These are phyloP conservation scores for Promerops cafer DNA, from an alignment of 2,113 vertebrate genomes.

Conservation along the genomic window DNA sequence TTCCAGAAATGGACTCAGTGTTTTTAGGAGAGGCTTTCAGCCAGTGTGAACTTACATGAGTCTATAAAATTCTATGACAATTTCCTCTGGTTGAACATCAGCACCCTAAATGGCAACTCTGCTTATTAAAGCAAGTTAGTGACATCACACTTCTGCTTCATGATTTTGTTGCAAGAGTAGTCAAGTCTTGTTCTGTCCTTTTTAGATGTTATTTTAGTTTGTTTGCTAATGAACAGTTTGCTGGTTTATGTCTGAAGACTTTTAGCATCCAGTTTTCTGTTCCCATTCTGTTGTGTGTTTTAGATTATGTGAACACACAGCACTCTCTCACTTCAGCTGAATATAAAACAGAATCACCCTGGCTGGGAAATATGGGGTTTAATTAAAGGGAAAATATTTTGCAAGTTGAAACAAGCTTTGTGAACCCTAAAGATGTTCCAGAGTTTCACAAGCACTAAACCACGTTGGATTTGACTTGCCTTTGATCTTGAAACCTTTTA, in stretches of 20 bases:
- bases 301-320: not conserved
- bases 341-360: not conserved
- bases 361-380: not conserved
- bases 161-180: not conserved
- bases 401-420: slow-evolving; percentile 34
- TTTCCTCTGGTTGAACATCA: not conserved
- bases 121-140: not conserved
- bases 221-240: not conserved
- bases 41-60: not conserved
- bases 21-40: not conserved
- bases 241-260: not conserved
- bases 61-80: rapidly evolving
- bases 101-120: not conserved
- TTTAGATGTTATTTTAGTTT: not conserved
- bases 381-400: slow-evolving; percentile 30
- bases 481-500: not conserved
- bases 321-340: not conserved
- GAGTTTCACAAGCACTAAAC: slow-evolving; percentile 25
- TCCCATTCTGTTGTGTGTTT: not conserved
- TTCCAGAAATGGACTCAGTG: not conserved
- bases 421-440: not conserved
- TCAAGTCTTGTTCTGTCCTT: not conserved
- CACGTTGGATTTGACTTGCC: not conserved
- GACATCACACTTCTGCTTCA: not conserved
- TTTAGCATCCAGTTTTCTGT: not conserved